Conservation (phyloP, 2,888 invertebrate genomes). For the Tiphia femorata region DNA sequence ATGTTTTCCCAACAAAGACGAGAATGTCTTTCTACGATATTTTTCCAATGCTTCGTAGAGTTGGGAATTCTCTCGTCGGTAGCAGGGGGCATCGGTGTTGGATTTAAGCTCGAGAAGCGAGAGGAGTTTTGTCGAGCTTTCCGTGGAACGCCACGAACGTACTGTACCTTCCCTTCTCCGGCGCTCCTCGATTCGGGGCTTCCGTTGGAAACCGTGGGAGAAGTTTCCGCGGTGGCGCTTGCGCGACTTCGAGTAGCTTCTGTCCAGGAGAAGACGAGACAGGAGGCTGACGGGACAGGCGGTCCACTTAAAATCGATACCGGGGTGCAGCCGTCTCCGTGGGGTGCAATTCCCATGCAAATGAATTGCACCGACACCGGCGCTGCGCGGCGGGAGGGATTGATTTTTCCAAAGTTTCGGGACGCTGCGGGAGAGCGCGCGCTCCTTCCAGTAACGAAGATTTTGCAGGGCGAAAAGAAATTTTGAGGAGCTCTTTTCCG, state of each 20-base stretch:
- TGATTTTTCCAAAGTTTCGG: constrained; percentile 50
- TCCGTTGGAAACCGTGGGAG: constrained; percentile 23
- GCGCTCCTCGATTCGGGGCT: constrained; percentile 11
- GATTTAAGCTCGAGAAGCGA: background rate
- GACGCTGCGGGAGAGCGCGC: constrained; percentile 15
- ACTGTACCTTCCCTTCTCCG: constrained; percentile 10
- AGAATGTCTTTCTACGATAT: background rate
- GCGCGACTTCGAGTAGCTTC: constrained; percentile 61
- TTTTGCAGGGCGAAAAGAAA: constrained; percentile 11
- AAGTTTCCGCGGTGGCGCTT: constrained; percentile 54
- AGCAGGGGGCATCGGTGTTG: background rate
- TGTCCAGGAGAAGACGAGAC: constrained; percentile 66
- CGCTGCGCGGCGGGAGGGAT: constrained; percentile 44
- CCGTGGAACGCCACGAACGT: background rate
- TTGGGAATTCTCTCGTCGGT: no score
- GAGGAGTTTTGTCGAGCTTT: background rate
- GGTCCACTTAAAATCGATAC: constrained; percentile 68
- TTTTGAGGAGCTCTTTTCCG: background rate
- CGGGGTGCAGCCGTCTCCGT: constrained; percentile 60
- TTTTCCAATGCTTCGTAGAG: background rate
- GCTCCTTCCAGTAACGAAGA: constrained; percentile 20
- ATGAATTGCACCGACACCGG: constrained; percentile 62
- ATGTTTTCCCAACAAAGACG: background rate
- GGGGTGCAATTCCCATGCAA: constrained; percentile 66
- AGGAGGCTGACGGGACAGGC: constrained; percentile 65